Percentiles rank a stretch among this genome's conserved stretches.
Evolutionary conservation across 2,113 vertebrate species (phyloP).

Genomic region (Chlorodrepanis virens): DNA sequence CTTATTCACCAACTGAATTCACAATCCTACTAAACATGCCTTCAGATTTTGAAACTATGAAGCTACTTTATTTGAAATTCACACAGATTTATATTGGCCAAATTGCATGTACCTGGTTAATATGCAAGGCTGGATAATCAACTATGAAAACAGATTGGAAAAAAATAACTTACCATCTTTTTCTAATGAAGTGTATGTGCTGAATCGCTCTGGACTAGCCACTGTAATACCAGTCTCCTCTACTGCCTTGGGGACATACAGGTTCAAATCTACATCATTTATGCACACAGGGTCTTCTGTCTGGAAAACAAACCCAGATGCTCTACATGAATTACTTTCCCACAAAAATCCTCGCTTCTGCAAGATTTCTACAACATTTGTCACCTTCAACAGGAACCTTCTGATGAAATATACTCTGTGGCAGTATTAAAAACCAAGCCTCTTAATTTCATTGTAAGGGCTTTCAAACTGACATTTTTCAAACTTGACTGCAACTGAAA

Average conservation of each 20-base stretch:
- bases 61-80: neutral
- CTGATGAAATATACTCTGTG: neutral
- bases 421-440: neutral
- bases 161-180: conserved; percentile 75
- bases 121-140: neutral
- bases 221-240: conserved; percentile 93
- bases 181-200: conserved; percentile 61
- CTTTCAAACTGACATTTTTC: neutral
- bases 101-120: neutral
- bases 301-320: conserved; percentile 57
- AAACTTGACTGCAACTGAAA: neutral
- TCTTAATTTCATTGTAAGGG: neutral
- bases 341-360: neutral
- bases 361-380: neutral
- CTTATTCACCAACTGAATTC: neutral
- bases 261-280: conserved; percentile 90
- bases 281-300: conserved; percentile 70
- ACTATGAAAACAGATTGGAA: neutral
- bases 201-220: conserved; percentile 87
- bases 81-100: neutral
- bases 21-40: neutral
- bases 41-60: neutral
- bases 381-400: neutral
- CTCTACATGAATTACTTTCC: neutral
- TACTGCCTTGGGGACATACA: conserved; percentile 92